Conservation (phyloP, 2,888 invertebrate genomes). For the Lithophane leautieri region DNA sequence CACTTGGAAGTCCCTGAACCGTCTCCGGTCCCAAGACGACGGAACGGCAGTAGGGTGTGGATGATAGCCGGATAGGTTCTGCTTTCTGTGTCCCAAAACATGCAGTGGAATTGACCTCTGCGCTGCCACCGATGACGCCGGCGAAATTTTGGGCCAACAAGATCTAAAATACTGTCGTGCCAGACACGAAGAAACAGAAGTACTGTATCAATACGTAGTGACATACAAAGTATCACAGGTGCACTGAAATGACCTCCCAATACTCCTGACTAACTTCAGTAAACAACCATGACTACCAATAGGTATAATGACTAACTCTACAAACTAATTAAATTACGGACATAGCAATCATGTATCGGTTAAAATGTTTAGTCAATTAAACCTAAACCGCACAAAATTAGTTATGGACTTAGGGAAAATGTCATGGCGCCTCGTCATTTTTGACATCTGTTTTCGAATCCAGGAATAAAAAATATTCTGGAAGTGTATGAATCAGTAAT, state of each 20-base stretch:
- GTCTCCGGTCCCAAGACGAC: not conserved
- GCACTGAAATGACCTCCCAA: not conserved
- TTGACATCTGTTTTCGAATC: slow-evolving; percentile 36
- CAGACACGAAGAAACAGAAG: not conserved
- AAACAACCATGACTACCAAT: slow-evolving; percentile 5
- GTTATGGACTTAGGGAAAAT: slow-evolving; percentile 3
- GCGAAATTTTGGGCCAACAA: not conserved
- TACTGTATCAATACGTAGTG: not conserved
- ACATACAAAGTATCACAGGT: not conserved
- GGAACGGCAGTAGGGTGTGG: not conserved
- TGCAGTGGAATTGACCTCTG: not conserved
- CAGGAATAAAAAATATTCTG: slow-evolving; percentile 31
- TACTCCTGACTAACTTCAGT: not conserved
- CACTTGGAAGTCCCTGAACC: not conserved
- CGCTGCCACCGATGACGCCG: not conserved
- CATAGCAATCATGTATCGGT: slow-evolving; percentile 18
- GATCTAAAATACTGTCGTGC: not conserved
- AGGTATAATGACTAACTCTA: slow-evolving; percentile 26
- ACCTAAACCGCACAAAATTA: slow-evolving; percentile 30
- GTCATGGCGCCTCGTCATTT: slow-evolving; percentile 38
- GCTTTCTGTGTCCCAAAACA: not conserved
- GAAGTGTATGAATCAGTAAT: slow-evolving; percentile 50
- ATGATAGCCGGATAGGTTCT: not conserved
- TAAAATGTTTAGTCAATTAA: slow-evolving; percentile 1
- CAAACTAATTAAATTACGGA: slow-evolving; percentile 5